Conservation (phyloP, 2,888 invertebrate species). For the Cosmia trapezina region DNA sequence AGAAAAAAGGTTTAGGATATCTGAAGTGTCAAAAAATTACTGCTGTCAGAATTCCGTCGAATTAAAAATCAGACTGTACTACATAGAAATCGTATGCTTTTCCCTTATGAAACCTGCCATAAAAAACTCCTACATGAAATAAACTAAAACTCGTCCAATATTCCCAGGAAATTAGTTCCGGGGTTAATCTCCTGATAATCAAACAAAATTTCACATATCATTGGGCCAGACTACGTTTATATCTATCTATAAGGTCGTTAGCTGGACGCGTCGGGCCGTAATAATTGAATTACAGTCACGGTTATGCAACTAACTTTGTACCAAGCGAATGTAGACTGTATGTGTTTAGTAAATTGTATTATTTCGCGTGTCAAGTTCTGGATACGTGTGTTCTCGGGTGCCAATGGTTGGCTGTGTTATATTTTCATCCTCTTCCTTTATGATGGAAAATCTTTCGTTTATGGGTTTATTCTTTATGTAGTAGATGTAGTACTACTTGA, state of each 20-base stretch:
- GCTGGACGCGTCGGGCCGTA: constrained; percentile 83
- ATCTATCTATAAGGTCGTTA: constrained; percentile 84
- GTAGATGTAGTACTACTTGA: neutral
- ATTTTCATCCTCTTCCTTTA: constrained; percentile 51
- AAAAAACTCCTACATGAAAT: neutral
- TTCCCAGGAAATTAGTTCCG: constrained; percentile 51
- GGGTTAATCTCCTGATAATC: constrained; percentile 53
- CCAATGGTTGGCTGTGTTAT: constrained; percentile 47
- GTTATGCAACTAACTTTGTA: constrained; percentile 70
- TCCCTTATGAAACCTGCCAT: neutral
- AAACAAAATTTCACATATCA: constrained; percentile 65
- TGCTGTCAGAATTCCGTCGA: no score
- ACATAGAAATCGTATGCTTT: no score
- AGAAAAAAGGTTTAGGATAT: no score
- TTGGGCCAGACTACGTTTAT: constrained; percentile 56
- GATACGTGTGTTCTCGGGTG: constrained; percentile 50
- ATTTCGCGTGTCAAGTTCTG: constrained; percentile 53
- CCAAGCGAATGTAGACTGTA: constrained; percentile 59
- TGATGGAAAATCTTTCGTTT: constrained; percentile 38
- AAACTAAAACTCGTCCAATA: constrained; percentile 29
- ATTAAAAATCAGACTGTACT: no score
- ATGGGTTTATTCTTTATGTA: constrained; percentile 25
- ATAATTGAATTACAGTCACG: constrained; percentile 86
- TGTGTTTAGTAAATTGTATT: constrained; percentile 58
- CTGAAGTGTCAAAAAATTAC: no score